Evolutionary conservation across 2,797 vertebrate genomes (phyloP).

Genomic region (Megalops cyprinoides): DNA sequence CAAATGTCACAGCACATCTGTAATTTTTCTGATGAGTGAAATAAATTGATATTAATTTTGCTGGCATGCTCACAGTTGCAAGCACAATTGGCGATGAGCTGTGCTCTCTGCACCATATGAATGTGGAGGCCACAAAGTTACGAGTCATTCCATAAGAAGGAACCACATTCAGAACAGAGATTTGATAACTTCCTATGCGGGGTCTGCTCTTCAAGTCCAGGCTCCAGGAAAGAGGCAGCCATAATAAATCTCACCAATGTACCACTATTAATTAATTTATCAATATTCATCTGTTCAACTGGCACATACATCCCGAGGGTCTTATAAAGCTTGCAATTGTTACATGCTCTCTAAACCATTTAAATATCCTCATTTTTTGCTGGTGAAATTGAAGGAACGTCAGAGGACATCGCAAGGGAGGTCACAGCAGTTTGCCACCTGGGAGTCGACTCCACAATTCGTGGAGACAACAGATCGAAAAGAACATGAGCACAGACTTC

Average conservation of each 20-base stretch:
- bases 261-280: too few species aligned
- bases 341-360: too few species aligned
- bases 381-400: too few species aligned
- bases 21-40: conserved; percentile 9
- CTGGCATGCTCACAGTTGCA: conserved; percentile 22
- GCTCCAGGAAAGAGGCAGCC: background rate
- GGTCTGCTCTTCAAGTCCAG: background rate
- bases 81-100: conserved; percentile 15
- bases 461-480: background rate
- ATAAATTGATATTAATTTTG: conserved; percentile 1
- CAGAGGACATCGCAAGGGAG: too few species aligned
- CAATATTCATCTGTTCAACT: too few species aligned
- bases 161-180: too few species aligned
- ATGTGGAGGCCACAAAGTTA: background rate
- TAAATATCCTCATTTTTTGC: too few species aligned
- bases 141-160: too few species aligned
- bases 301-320: too few species aligned
- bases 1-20: conserved; percentile 3
- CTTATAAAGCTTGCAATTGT: too few species aligned
- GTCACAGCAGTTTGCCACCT: background rate
- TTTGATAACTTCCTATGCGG: background rate
- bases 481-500: background rate
- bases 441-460: background rate
- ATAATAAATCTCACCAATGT: background rate
- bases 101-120: background rate